Conservation (phyloP, 2,888 invertebrate genomes). For the Oligia fasciuncula region DNA sequence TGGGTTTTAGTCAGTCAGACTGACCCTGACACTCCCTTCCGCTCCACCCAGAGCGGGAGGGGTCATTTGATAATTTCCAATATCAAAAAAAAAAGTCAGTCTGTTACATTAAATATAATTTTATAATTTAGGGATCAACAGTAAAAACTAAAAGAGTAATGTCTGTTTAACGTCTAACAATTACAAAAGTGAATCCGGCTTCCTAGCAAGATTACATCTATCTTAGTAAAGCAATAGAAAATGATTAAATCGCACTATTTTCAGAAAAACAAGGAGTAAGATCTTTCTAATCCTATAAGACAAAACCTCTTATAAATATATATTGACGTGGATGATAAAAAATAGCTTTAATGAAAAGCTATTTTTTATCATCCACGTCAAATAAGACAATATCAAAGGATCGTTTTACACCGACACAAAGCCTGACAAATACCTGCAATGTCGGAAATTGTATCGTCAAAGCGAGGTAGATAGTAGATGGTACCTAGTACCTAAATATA, state of each 20-base stretch:
- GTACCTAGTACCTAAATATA: constrained; percentile 35
- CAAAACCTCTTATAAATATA: background rate
- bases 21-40: no score
- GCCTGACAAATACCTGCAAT: constrained; percentile 27
- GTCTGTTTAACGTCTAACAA: background rate
- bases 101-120: background rate
- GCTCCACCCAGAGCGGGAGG: no score
- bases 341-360: no score
- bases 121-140: background rate
- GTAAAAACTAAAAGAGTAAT: background rate
- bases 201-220: background rate
- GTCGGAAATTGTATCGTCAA: constrained; percentile 29
- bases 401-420: constrained; percentile 16
- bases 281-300: background rate
- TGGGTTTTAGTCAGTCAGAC: no score
- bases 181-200: background rate
- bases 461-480: constrained; percentile 18
- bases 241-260: background rate
- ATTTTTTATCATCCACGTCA: background rate
- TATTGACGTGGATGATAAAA: no score
- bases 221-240: background rate
- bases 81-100: no score
- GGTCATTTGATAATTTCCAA: no score
- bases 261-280: background rate
- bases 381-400: background rate